A percentile compares a stretch with the other conserved stretches of the same genome.
Conservation (phyloP, 2,888 invertebrate genomes). For the Acrobasis repandana region DNA sequence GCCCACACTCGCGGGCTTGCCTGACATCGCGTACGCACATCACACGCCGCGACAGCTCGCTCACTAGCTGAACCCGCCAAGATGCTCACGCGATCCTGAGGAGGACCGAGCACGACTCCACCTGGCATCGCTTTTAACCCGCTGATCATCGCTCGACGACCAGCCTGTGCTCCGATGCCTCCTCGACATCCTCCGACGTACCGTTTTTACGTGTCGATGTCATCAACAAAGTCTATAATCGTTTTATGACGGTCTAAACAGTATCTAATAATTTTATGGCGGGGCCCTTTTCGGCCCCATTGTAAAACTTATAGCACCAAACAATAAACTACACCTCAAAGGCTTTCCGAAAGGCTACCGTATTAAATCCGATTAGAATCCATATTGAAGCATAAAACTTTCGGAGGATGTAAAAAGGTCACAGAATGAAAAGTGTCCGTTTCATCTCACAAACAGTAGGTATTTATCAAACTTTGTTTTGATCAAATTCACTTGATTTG, state of each 20-base stretch:
- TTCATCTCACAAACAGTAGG: constrained; percentile 53
- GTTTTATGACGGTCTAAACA: constrained; percentile 64
- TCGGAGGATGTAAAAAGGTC: constrained; percentile 65
- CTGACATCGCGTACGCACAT: constrained; percentile 90
- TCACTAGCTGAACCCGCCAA: constrained; percentile 70
- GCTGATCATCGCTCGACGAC: constrained; percentile 69
- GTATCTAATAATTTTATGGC: constrained; percentile 69
- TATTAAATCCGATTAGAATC: constrained; percentile 52
- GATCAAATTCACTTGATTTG: constrained; percentile 33
- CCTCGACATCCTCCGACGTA: constrained; percentile 69
- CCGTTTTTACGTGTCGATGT: constrained; percentile 56
- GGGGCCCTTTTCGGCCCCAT: constrained; percentile 77
- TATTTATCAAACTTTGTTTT: constrained; percentile 44
- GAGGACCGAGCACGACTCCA: constrained; percentile 53
- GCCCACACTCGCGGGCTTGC: constrained; percentile 89
- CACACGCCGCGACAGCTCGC: constrained; percentile 82
- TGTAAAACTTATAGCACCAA: constrained; percentile 63
- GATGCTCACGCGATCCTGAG: constrained; percentile 51
- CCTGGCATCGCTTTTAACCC: constrained; percentile 68
- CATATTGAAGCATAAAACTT: constrained; percentile 60
- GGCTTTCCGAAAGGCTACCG: constrained; percentile 48
- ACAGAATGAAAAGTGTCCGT: constrained; percentile 62
- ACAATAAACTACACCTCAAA: constrained; percentile 54
- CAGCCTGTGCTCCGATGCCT: constrained; percentile 51
- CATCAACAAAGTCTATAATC: constrained; percentile 63